Evolutionary conservation across 2,888 invertebrate genomes (phyloP).

Genomic region (Hydrotaea diabolus): DNA sequence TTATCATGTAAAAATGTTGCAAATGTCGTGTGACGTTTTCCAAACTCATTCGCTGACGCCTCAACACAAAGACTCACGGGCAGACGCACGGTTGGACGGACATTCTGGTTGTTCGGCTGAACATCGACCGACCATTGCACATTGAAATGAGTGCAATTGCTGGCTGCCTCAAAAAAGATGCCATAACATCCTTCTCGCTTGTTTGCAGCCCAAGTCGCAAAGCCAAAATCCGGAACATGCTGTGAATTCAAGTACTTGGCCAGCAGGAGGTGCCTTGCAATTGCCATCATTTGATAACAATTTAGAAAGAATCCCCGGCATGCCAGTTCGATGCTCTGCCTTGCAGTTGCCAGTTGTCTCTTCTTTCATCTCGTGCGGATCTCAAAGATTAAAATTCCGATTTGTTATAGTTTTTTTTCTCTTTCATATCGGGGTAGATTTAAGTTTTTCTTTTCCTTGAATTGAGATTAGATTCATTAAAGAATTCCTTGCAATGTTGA

Average conservation of each 20-base stretch:
- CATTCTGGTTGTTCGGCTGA: neutral
- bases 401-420: slow-evolving; percentile 40
- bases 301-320: slow-evolving; percentile 34
- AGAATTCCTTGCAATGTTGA: slow-evolving; percentile 28
- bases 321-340: neutral
- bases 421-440: neutral
- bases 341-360: neutral
- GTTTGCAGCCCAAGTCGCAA: neutral
- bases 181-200: neutral
- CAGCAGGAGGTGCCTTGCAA: slow-evolving; percentile 60
- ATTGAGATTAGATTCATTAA: slow-evolving; percentile 55
- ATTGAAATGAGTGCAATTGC: slow-evolving; percentile 49
- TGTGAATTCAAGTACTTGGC: slow-evolving; percentile 64
- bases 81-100: neutral
- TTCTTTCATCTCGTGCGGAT: neutral
- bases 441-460: slow-evolving; percentile 42
- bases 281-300: slow-evolving; percentile 64
- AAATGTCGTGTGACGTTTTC: slow-evolving; percentile 64
- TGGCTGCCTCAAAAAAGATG: neutral
- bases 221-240: slow-evolving; percentile 35
- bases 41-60: slow-evolving; percentile 63
- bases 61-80: slow-evolving; percentile 1
- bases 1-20: slow-evolving; percentile 54
- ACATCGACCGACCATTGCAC: neutral
- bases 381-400: slow-evolving; percentile 49